Conservation (phyloP, 2,113 vertebrate genomes). For the Antennarius striatus region DNA sequence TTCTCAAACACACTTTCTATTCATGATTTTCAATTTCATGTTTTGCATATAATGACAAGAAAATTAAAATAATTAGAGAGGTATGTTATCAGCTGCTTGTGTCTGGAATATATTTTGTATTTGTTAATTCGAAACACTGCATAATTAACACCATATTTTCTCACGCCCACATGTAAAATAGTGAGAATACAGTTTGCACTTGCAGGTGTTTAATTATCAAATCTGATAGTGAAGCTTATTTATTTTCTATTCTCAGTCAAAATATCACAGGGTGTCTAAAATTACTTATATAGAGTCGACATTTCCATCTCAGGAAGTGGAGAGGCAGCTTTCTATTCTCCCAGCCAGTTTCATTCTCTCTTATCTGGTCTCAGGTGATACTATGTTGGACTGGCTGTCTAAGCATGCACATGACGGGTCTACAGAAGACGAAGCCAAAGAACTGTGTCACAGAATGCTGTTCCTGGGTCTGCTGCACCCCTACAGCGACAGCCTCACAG, state of each 20-base stretch:
- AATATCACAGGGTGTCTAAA: slow-evolving; percentile 4
- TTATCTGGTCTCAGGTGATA: slow-evolving; percentile 42
- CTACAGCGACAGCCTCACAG: slow-evolving; percentile 84
- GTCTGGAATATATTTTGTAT: background rate
- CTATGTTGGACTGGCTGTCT: slow-evolving; percentile 87
- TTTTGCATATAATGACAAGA: too few relatives aligned
- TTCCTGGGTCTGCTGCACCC: slow-evolving; percentile 87
- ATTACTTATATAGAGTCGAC: background rate
- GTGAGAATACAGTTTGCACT: slow-evolving; percentile 32
- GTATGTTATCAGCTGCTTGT: background rate
- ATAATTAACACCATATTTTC: slow-evolving; percentile 42
- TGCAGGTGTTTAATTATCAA: slow-evolving; percentile 74
- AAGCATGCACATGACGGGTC: slow-evolving; percentile 80
- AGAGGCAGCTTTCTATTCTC: background rate
- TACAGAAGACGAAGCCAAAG: slow-evolving; percentile 83
- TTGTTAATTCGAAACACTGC: slow-evolving; percentile 6
- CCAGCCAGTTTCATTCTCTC: background rate
- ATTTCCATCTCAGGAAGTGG: background rate
- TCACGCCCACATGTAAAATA: slow-evolving; percentile 15
- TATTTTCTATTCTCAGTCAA: slow-evolving; percentile 2
- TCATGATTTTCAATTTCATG: too few relatives aligned
- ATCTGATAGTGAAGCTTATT: slow-evolving; percentile 36
- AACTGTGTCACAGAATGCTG: slow-evolving; percentile 87
- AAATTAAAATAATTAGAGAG: too few relatives aligned
- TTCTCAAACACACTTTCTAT: too few relatives aligned